Base-by-base conservation (phyloP, 2,797 vertebrate genomes). In the Morus bassanus region DNA sequence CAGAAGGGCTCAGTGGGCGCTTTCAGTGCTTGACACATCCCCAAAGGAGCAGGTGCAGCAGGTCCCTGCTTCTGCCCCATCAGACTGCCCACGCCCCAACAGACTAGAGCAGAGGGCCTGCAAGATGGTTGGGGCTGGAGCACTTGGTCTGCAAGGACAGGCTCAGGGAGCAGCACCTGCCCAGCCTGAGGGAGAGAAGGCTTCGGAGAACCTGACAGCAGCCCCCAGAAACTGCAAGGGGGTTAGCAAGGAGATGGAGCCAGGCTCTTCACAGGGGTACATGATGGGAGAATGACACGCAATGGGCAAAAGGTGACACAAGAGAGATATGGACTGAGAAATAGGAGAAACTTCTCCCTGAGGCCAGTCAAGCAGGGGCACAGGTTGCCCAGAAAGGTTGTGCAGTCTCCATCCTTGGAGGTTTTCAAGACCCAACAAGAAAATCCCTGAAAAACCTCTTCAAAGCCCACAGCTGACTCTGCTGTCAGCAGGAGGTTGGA, bases 161-260 rank as follows among this genome's bases (percentile, higher is more conserved):
- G 46, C 28, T 2, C 21, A 30, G 19, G 24, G 48, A 19, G 11
- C 3, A 4, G 45, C 60, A 19, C 10, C 21, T 16, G 13, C 12
- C 56, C 25, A 17, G 14, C 33, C 41, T 16, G 22, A 46, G 54
- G 65, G 21, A 27, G 9, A 76, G 41, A 3, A 59, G 14, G 18
- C 13, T 67, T 11, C 15, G 39, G 16, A 41, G 28, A 15, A 28
- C 11, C 39, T 24, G 22, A 8, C 0, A 51, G 74, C 18, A 67
- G 43, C 4, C 5, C 65, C 33, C 56, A n/a, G 30, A 46, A 46
- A 5, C 35, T 7, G 0, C 0, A 2, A 37, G 11, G 8, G 12
- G 4, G 4, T 39, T 6, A 35, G 22, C 0, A 3, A 75, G 39
- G 63, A 43, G 41, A 18, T 6, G 23, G 50, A 84, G 69, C 22